These are phyloP conservation scores for Mellivora capensis DNA, from an alignment of 2,113 vertebrate species.

Conservation along the genomic window DNA sequence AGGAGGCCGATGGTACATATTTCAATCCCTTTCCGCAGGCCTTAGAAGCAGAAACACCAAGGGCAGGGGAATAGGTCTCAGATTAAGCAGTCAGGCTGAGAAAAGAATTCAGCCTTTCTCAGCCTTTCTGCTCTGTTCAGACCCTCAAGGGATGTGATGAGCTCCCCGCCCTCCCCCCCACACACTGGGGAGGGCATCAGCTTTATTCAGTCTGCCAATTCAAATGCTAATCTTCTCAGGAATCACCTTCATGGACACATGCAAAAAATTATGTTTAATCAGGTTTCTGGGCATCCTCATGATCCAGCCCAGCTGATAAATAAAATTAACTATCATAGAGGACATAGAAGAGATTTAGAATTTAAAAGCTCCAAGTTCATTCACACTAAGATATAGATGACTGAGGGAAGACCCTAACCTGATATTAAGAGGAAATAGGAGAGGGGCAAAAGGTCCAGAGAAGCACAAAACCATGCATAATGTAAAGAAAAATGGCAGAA, in stretches of 20 bases:
- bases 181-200: accelerated
- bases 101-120: background rate
- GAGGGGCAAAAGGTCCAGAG: background rate
- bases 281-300: accelerated
- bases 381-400: background rate
- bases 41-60: no score
- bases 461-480: accelerated
- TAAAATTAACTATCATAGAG: background rate
- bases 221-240: background rate
- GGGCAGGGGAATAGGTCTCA: no score
- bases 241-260: background rate
- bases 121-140: background rate
- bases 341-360: background rate
- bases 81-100: background rate
- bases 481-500: background rate
- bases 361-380: background rate
- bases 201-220: background rate
- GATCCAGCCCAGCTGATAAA: background rate
- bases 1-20: background rate
- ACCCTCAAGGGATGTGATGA: no score
- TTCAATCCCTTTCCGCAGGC: background rate
- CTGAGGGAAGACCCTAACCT: background rate
- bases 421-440: background rate
- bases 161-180: accelerated
- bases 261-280: background rate